Percentiles rank a stretch among this genome's conserved stretches.
These are phyloP conservation scores for Mesocricetus auratus DNA, from an alignment of 2,113 vertebrate species.

Conservation along the genomic window DNA sequence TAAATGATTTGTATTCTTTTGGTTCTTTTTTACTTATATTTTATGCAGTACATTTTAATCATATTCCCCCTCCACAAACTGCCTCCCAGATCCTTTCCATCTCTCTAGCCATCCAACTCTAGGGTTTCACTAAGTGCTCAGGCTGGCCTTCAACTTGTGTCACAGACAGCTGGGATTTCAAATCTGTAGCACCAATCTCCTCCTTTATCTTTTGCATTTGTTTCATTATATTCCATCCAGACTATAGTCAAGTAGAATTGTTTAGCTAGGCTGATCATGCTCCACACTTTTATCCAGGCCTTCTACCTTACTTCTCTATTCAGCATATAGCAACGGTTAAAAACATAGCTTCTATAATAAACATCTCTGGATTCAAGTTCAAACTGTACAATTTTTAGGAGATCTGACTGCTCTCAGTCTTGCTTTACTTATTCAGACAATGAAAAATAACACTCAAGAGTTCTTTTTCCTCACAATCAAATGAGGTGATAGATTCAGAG, in stretches of 20 bases:
- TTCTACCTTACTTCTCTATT: not conserved
- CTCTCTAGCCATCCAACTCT: not conserved
- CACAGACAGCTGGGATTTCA: not conserved
- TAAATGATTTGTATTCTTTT: not conserved
- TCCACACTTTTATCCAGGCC: not conserved
- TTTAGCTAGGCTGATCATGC: not conserved
- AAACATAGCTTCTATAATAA: not conserved
- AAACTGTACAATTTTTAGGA: slow-evolving; percentile 4
- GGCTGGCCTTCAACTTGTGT: not conserved
- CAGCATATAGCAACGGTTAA: not conserved
- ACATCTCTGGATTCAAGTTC: not conserved
- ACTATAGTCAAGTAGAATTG: slow-evolving; percentile 4
- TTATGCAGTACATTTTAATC: not conserved
- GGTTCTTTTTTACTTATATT: not conserved
- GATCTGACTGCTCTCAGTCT: not conserved
- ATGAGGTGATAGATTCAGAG: not conserved
- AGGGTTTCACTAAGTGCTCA: not conserved
- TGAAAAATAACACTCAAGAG: not conserved
- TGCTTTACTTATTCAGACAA: not conserved
- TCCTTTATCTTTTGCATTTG: not conserved
- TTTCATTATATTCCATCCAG: not conserved
- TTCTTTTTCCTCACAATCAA: not conserved
- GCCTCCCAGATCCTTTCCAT: no score
- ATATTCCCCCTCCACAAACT: not conserved
- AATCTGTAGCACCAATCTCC: not conserved